Evolutionary conservation across 2,113 vertebrate genomes (phyloP), one percentile per base, ranked within the genome.

Genomic region (Corythoichthys intestinalis): DNA sequence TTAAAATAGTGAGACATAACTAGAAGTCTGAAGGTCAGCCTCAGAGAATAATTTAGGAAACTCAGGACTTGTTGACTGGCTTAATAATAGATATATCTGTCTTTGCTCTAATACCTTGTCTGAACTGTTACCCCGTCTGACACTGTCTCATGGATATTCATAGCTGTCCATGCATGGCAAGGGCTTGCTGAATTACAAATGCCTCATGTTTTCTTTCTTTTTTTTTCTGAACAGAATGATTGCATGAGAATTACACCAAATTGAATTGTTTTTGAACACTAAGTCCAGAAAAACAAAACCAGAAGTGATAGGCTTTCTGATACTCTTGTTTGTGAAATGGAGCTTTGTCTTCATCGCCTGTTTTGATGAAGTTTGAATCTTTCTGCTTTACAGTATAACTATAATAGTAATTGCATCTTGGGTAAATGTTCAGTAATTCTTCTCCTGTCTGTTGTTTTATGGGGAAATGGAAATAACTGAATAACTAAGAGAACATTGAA

Each of bases 211-310:
- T 69, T 39, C 12, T 44, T 2, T 57, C 34, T 76, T 56, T 53
- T 54, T 48, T 56, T 39, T 34, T 54, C 66, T 65, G 61, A 65
- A 70, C 50, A 75, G 38, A 57, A 48, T 75, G 46, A 28, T 28
- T 65, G 62, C 61, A 70, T 38, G 64, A 70, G 63, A 65, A 70
- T 48, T 52, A 54, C 48, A 46, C 20, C 20, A 70, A 79, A 67
- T 63, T 65, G 44, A 77, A 70, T 63, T 15, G 56, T 85, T 83
- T 75, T 81, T 81, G 83, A 84, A 85, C 80, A 71, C 35, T 34
- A 48, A 38, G 57, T 76, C 78, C 84, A 72, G 69, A 70, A 74
- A 69, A 85, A 84, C 72, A 75, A 61, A 37, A 38, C 58, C 41
- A 65, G 53, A n/a, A 44, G 60, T 37, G 76, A 83, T 81, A 77